Evolutionary conservation across 1,140 invertebrate genomes (phyloP).

Genomic region (Platyscapa corneri): DNA sequence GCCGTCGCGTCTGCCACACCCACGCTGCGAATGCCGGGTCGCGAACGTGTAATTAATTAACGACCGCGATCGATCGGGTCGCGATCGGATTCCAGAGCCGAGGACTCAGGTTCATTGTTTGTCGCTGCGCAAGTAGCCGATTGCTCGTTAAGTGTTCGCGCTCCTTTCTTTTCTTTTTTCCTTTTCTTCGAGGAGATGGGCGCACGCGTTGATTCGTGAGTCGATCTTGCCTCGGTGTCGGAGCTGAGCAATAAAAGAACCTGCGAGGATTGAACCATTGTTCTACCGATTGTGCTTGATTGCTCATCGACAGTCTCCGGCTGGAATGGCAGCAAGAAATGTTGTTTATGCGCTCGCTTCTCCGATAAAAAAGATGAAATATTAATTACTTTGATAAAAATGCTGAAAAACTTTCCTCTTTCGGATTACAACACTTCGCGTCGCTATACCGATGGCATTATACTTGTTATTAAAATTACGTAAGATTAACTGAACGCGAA

Average conservation of each 20-base stretch:
- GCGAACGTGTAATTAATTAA: neutral
- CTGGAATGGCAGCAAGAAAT: neutral
- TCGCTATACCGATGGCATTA: neutral
- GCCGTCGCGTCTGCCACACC: too few relatives aligned
- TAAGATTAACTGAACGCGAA: neutral
- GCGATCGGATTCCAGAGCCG: neutral
- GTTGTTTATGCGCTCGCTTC: neutral
- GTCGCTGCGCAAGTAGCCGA: neutral
- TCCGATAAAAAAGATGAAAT: neutral
- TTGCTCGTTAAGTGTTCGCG: neutral
- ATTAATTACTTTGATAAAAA: conserved; percentile 17
- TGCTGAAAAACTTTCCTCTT: neutral
- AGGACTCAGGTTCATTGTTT: too few relatives aligned
- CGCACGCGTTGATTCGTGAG: neutral
- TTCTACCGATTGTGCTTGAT: neutral
- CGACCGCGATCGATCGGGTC: neutral
- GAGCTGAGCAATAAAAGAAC: neutral
- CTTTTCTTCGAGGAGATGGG: neutral
- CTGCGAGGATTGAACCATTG: neutral
- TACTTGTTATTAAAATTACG: neutral
- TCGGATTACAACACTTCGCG: neutral
- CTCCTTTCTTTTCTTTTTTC: neutral
- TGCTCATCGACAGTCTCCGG: neutral
- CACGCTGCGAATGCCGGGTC: conserved; percentile 37
- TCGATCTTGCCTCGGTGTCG: neutral